Conservation (phyloP, 2,888 invertebrate species). For the Adela reaumurella region DNA sequence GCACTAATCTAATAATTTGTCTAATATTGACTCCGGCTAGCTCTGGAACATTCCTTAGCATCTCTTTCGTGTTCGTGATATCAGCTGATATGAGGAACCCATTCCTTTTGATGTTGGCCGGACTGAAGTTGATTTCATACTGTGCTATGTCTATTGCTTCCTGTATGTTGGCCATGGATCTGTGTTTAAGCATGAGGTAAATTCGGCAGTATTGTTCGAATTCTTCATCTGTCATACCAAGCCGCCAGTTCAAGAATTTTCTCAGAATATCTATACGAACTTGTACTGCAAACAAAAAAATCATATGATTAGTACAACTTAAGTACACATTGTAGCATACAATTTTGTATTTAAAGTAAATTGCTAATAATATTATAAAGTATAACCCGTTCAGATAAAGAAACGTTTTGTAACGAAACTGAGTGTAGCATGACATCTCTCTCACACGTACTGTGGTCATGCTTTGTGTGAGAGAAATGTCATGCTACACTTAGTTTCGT, state of each 20-base stretch:
- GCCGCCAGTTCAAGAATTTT: conserved; percentile 32
- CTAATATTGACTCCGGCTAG: conserved; percentile 55
- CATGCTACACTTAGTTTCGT: too few species aligned
- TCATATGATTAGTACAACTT: too few species aligned
- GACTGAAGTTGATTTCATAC: conserved; percentile 52
- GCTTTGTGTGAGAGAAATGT: too few species aligned
- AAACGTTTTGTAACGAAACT: background rate
- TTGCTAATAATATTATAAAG: too few species aligned
- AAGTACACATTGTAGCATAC: too few species aligned
- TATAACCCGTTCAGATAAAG: too few species aligned
- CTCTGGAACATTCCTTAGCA: conserved; percentile 49
- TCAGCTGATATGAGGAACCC: conserved; percentile 58
- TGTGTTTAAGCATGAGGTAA: conserved; percentile 36
- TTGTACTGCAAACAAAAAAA: conserved; percentile 26
- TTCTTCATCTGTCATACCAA: conserved; percentile 28
- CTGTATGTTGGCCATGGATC: conserved; percentile 44
- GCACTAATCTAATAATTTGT: conserved; percentile 50
- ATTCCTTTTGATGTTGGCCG: conserved; percentile 51
- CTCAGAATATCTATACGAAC: conserved; percentile 36
- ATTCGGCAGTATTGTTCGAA: conserved; percentile 35
- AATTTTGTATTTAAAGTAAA: too few species aligned
- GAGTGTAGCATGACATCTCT: background rate
- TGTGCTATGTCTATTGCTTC: conserved; percentile 53
- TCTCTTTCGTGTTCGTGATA: conserved; percentile 53
- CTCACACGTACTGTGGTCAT: too few species aligned